Evolutionary conservation across 2,888 invertebrate genomes (phyloP), one percentile per base, ranked within the genome.

Genomic region (Limenitis camilla): DNA sequence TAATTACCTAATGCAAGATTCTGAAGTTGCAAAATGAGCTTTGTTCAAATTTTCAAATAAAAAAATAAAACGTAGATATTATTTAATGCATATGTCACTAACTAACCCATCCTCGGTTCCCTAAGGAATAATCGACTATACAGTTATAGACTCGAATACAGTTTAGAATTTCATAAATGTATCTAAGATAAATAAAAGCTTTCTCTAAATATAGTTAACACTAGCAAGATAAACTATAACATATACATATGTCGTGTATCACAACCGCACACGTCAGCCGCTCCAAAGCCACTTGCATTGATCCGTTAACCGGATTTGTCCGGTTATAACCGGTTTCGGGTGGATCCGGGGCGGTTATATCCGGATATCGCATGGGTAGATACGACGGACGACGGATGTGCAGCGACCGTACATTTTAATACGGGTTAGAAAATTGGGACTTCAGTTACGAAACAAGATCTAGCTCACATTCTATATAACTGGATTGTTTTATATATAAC

Each of bases 321-420:
- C 64, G 61, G 65, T 58, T 57, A 50, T 56, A 39, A 55, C 66
- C 67, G 69, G 66, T 65, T 60, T 60, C 56, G 55, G 56, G 65
- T 64, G 71, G 71, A 66, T 69, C 56, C 54, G 55, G 63, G 58
- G 68, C 66, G 72, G 69, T 66, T 68, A 60, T 62, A 59, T 62
- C 66, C 72, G 69, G 72, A 76, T 70, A 66, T 72, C 62, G 71
- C 71, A 64, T 65, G 66, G 71, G 67, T 68, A 76, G 74, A 75
- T 72, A 69, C 62, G 61, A 63, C 60, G 63, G 65, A 60, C 61
- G 61, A 52, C 65, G 65, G 64, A 58, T 61, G 65, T 60, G 63
- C 67, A 64, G 47, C 59, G 59, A 66, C 64, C 73, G 66, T 70
- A 52, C 49, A 59, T 61, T 60, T 61, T 54, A 57, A 59, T 52